Evolutionary conservation across 2,113 vertebrate genomes (phyloP), one percentile per base, ranked within the genome.

Genomic region (Odobenus rosmarus): DNA sequence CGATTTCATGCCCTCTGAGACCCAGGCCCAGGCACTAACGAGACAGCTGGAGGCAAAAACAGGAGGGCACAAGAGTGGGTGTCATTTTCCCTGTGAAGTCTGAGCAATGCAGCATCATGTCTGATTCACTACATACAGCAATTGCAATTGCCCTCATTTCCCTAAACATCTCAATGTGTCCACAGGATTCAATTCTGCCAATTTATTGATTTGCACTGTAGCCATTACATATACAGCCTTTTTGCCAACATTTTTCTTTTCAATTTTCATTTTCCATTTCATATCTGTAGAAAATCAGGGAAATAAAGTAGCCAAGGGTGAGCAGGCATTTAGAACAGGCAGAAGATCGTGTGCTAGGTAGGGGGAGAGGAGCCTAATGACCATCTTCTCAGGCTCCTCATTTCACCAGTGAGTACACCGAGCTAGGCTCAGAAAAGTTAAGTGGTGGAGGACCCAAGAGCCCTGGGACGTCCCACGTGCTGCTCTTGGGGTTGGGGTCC

Each of bases 1-100:
- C 10, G 99, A 99, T 96, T 98, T 99, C 99, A 99, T 98, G 98
- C 99, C 99, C 93, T 99, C 99, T 4, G 99, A 99, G 97, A 99
- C 98, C 96, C 99, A 99, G 95, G 98, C 98, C 98, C 99, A 99
- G 57, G 98, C 98, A 18, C 97, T 98, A 98, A 99, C 99, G 96
- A 99, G 99, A 91, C 98, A 99, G 96, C 99, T 99, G 87, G 92
- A 97, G 79, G 71, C 42, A 97, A n/a, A 94, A 90, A 88, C 11
- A 76, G 31, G 4, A 62, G 13, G n/a, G 71, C 0, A 49, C 21
- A 96, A 49, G 4, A 28, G 7, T 28, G n/a, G 61, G 19, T 39
- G 51, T 93, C 23, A 95, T 88, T 96, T 33, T 36, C 64, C 64
- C 14, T 33, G 33, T 16, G 57, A 96, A 82, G 26, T 55, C 72